Evolutionary conservation across 2,888 invertebrate genomes (phyloP).

Genomic region (Brachypalpus laphriformis): DNA sequence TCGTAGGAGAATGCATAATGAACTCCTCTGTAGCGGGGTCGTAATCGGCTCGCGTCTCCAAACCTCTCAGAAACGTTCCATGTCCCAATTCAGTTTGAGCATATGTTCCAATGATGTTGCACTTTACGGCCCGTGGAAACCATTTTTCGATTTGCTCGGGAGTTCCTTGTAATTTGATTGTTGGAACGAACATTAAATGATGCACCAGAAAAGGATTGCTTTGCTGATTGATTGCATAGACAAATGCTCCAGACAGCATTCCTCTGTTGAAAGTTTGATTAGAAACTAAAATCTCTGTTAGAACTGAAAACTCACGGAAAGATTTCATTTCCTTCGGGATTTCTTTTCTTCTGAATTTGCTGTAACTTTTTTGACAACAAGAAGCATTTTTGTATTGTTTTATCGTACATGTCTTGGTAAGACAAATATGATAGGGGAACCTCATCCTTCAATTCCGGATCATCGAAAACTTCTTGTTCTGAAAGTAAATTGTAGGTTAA

Average conservation of each 20-base stretch:
- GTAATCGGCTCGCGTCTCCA: constrained; percentile 96
- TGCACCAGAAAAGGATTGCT: constrained; percentile 86
- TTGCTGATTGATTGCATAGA: constrained; percentile 57
- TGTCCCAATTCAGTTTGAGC: constrained; percentile 98
- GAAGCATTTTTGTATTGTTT: background rate
- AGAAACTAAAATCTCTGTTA: background rate
- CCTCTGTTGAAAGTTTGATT: background rate
- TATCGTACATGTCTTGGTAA: constrained; percentile 18
- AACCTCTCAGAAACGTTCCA: constrained; percentile 92
- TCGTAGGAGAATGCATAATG: constrained; percentile 91
- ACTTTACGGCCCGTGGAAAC: constrained; percentile 90
- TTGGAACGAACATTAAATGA: constrained; percentile 94
- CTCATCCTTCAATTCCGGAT: constrained; percentile 9
- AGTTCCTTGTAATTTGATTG: constrained; percentile 92
- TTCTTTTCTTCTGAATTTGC: constrained; percentile 86
- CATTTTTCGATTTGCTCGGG: constrained; percentile 93
- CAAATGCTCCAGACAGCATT: background rate
- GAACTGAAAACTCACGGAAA: background rate
- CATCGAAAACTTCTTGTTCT: constrained; percentile 70
- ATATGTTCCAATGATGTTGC: constrained; percentile 94
- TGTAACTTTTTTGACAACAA: constrained; percentile 87
- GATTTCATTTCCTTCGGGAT: background rate
- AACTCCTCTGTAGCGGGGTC: constrained; percentile 92
- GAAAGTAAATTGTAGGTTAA: background rate
- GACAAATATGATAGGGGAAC: constrained; percentile 18